Conservation (phyloP, 2,113 vertebrate genomes). For the Nematolebias whitei region DNA sequence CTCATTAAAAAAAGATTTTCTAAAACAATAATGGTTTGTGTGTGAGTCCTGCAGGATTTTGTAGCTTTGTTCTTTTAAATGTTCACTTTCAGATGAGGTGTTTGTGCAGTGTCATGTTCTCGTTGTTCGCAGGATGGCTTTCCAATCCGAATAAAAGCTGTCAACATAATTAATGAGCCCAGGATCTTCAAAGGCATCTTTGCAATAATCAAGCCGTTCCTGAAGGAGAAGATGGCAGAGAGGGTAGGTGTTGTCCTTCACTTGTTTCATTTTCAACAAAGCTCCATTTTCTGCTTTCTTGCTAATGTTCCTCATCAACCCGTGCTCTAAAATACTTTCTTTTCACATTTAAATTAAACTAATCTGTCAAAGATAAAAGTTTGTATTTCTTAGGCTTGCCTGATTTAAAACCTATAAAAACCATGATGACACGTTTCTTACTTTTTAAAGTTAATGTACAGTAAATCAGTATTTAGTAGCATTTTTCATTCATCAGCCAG, state of each 20-base stretch:
- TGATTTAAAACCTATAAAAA: no score
- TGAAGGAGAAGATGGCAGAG: conserved; percentile 98
- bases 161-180: conserved; percentile 97
- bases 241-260: conserved; percentile 83
- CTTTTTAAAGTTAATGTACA: no score
- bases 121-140: conserved; percentile 89
- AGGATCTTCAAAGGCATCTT: conserved; percentile 99
- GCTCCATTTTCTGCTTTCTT: no score
- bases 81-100: no score
- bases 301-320: neutral
- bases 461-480: no score
- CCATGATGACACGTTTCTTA: no score
- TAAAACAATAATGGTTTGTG: no score
- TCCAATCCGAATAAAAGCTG: conserved; percentile 97
- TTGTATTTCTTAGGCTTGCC: no score
- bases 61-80: neutral
- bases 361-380: no score
- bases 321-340: neutral
- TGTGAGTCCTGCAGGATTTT: neutral
- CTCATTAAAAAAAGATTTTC: no score
- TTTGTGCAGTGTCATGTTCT: conserved; percentile 17
- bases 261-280: conserved; percentile 5
- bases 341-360: no score
- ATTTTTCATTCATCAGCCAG: no score
- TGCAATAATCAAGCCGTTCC: conserved; percentile 97